Evolutionary conservation across 2,113 vertebrate species (phyloP).

Genomic region (Pygoscelis antarcticus): DNA sequence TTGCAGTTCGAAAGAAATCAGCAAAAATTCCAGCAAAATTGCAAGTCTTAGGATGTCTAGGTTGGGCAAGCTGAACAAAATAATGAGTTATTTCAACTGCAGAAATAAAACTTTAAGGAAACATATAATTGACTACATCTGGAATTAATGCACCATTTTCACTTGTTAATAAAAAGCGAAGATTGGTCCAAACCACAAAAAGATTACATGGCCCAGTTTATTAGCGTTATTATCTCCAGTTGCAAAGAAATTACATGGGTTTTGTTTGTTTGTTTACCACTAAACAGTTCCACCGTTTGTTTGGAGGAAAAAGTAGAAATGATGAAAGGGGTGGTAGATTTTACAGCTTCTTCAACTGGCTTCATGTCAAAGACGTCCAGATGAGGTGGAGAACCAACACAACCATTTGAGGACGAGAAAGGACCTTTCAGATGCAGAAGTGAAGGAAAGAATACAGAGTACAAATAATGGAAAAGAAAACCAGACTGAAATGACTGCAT

Average conservation of each 20-base stretch:
- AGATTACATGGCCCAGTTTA: background rate
- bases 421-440: constrained; percentile 65
- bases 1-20: background rate
- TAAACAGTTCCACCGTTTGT: constrained; percentile 73
- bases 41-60: background rate
- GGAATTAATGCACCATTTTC: background rate
- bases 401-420: constrained; percentile 76
- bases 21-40: background rate
- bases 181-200: background rate
- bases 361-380: constrained; percentile 79
- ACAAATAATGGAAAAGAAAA: constrained; percentile 45
- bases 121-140: background rate
- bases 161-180: background rate
- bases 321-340: constrained; percentile 68
- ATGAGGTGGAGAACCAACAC: constrained; percentile 74
- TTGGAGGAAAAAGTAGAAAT: constrained; percentile 71
- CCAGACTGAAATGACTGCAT: background rate
- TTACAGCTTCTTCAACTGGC: constrained; percentile 78
- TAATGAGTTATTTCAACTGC: background rate
- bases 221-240: background rate
- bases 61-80: background rate
- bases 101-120: background rate
- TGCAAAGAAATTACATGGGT: constrained; percentile 9
- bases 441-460: constrained; percentile 57
- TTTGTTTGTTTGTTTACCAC: constrained; percentile 58